Evolutionary conservation across 2,113 vertebrate species (phyloP).

Genomic region (Pluvianellus socialis): DNA sequence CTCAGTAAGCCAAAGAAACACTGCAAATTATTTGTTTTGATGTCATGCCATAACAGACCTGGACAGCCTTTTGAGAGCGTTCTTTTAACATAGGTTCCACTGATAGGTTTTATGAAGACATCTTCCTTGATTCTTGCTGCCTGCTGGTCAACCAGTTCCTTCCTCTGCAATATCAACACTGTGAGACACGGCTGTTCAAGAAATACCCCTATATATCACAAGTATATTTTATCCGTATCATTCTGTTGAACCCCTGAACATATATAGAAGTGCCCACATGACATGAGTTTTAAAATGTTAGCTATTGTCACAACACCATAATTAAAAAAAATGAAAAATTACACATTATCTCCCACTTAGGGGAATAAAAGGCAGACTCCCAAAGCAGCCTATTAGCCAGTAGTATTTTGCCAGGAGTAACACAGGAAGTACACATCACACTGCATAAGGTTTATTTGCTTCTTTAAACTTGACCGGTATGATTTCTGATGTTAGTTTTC

Average conservation of each 20-base stretch:
- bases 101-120: background rate
- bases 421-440: rapidly evolving
- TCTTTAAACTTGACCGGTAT: background rate
- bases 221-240: background rate
- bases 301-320: background rate
- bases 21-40: background rate
- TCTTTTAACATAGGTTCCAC: background rate
- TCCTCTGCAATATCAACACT: background rate
- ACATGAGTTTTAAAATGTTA: background rate
- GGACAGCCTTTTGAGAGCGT: background rate
- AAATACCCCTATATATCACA: background rate
- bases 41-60: background rate
- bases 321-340: background rate
- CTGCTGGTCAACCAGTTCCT: background rate
- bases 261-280: background rate
- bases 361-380: background rate
- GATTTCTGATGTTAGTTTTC: background rate
- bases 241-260: background rate
- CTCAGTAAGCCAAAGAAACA: background rate
- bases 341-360: background rate
- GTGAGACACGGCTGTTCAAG: background rate
- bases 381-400: background rate
- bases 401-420: background rate
- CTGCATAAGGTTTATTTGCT: background rate
- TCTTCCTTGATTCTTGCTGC: background rate